Evolutionary conservation across 2,888 invertebrate species (phyloP).

Genomic region (Therioaphis trifolii): DNA sequence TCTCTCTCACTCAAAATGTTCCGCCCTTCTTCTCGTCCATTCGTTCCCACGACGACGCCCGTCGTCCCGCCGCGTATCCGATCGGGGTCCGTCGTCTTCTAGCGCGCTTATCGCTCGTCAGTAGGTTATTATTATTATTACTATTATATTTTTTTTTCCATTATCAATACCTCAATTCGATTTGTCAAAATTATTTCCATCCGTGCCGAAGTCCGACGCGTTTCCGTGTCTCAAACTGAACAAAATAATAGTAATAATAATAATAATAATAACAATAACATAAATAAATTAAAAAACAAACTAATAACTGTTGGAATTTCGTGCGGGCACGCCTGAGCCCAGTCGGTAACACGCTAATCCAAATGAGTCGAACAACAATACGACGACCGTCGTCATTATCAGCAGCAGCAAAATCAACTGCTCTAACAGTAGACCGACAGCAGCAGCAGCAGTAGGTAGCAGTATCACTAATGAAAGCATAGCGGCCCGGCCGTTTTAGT

Average conservation of each 20-base stretch:
- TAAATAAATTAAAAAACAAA: background rate
- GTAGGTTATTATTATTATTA: slow-evolving; percentile 8
- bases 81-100: background rate
- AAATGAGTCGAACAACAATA: slow-evolving; percentile 5
- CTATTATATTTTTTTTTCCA: background rate
- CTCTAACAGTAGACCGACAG: too few species aligned
- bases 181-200: slow-evolving; percentile 9
- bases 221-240: slow-evolving; percentile 12
- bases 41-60: background rate
- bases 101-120: slow-evolving; percentile 5
- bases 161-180: background rate
- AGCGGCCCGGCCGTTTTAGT: too few species aligned
- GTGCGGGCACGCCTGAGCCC: slow-evolving; percentile 20
- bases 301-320: background rate
- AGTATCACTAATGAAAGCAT: background rate
- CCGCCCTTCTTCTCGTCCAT: background rate
- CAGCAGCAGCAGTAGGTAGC: background rate
- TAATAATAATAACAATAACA: background rate
- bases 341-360: background rate
- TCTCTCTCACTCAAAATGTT: too few species aligned
- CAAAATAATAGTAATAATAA: background rate
- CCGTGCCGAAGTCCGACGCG: background rate
- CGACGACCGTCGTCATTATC: background rate
- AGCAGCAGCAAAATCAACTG: too few species aligned
- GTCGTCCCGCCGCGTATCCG: background rate